These are phyloP conservation scores for Pantelozetes paolii DNA, from an alignment of 2,888 invertebrate species.

Conservation along the genomic window DNA sequence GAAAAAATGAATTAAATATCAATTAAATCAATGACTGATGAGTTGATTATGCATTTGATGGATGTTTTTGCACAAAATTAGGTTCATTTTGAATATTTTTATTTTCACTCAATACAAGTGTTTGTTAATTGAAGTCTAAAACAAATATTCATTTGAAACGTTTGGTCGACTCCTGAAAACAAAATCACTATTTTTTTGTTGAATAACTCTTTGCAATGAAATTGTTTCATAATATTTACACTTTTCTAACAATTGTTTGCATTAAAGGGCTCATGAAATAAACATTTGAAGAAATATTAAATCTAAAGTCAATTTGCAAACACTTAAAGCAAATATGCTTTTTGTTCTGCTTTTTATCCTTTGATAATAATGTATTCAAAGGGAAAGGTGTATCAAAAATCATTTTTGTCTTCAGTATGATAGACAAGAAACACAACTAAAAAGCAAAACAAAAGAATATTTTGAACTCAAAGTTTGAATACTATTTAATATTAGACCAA, in stretches of 20 bases:
- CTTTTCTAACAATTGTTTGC: not conserved
- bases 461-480: too few relatives aligned
- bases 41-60: too few relatives aligned
- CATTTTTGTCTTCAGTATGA: not conserved
- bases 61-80: too few relatives aligned
- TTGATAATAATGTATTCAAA: not conserved
- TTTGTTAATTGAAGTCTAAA: too few relatives aligned
- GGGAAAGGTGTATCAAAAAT: not conserved
- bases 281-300: not conserved
- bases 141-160: too few relatives aligned
- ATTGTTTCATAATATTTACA: not conserved
- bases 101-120: too few relatives aligned
- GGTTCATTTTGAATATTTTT: too few relatives aligned
- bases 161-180: too few relatives aligned
- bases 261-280: not conserved
- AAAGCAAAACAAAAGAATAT: not conserved
- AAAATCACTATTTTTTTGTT: not conserved
- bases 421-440: not conserved
- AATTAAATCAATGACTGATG: too few relatives aligned
- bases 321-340: not conserved
- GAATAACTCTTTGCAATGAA: not conserved
- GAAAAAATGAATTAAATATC: too few relatives aligned
- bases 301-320: conserved; percentile 1
- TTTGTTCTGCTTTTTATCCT: not conserved
- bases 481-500: too few relatives aligned